Conservation (phyloP, 2,797 vertebrate genomes). For the Myiotriccus ornatus region DNA sequence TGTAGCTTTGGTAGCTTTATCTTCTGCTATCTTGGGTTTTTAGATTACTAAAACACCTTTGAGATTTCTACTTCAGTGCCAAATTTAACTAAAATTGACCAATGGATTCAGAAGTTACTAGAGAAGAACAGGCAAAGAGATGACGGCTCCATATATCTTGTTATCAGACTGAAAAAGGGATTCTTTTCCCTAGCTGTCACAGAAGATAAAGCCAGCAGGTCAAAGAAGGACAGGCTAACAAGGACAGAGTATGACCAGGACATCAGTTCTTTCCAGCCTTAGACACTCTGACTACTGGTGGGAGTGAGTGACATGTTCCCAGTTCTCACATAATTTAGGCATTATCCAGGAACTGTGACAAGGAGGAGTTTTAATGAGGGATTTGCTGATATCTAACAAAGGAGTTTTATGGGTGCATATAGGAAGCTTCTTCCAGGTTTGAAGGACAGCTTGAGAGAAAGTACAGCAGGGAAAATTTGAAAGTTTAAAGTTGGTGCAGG, state of each 20-base stretch:
- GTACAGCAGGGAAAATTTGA: neutral
- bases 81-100: slow-evolving; percentile 5
- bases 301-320: neutral
- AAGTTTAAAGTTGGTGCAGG: neutral
- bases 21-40: neutral
- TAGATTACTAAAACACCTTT: neutral
- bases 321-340: neutral
- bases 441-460: neutral
- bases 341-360: neutral
- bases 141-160: neutral
- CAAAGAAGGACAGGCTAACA: neutral
- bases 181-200: neutral
- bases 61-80: neutral
- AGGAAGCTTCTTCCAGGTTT: neutral
- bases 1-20: neutral
- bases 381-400: neutral
- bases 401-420: neutral
- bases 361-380: neutral
- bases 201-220: neutral
- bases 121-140: neutral
- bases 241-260: neutral
- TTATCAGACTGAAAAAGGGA: neutral
- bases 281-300: neutral
- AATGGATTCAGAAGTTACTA: neutral
- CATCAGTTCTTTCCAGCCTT: neutral